phyloP scores from a whole-genome alignment of 2,113 vertebrate species.

The Emydocephalus ijimae region DNA sequence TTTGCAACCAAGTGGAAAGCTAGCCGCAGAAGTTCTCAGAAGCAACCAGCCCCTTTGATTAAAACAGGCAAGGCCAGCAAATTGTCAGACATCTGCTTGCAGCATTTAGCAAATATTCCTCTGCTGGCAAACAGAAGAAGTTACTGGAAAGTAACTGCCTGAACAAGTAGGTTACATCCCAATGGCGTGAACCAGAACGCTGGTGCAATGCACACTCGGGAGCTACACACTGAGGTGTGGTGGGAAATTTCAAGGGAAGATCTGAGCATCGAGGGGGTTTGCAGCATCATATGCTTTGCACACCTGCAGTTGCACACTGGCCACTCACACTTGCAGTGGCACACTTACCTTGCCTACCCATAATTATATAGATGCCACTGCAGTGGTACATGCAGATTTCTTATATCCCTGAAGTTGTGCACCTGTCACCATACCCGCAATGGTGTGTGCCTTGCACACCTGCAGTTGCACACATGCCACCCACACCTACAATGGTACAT shows the following conservation, averaged over 20 bases:
- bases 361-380: not conserved
- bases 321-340: not conserved
- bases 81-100: not conserved
- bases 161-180: not conserved
- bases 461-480: no score
- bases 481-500: not conserved
- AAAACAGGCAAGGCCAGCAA: not conserved
- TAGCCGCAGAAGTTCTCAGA: not conserved
- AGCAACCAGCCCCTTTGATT: not conserved
- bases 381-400: not conserved
- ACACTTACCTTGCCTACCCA: no score
- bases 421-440: not conserved
- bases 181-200: not conserved
- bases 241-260: not conserved
- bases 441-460: not conserved
- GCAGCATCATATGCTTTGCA: not conserved
- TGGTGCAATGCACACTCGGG: not conserved
- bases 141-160: not conserved
- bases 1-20: not conserved
- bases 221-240: not conserved
- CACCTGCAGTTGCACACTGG: not conserved
- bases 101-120: not conserved
- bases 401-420: not conserved
- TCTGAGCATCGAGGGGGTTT: not conserved
- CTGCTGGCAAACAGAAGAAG: not conserved